Conservation (phyloP, 2,888 invertebrate genomes). For the Nomada ruficornis region DNA sequence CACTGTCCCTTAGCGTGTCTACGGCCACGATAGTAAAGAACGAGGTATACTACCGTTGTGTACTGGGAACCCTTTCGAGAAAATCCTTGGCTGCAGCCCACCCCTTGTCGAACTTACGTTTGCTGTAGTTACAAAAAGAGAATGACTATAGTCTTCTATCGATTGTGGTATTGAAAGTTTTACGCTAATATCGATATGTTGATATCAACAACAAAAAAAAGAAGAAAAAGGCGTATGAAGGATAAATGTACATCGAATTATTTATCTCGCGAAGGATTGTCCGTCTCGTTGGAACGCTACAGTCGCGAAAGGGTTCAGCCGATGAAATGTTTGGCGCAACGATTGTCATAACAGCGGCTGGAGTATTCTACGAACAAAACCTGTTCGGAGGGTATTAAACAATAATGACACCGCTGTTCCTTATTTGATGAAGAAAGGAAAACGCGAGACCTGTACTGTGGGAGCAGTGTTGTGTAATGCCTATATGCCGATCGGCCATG, state of each 20-base stretch:
- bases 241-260: conserved; percentile 25
- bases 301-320: conserved; percentile 26
- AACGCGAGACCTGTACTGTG: conserved; percentile 26
- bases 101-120: neutral
- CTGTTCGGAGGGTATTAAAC: neutral
- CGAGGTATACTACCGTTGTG: neutral
- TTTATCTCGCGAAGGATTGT: conserved; percentile 22
- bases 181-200: conserved; percentile 20
- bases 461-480: conserved; percentile 61
- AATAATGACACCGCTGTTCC: conserved; percentile 24
- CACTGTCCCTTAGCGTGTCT: conserved; percentile 30
- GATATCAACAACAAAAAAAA: neutral
- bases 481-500: conserved; percentile 40
- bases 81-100: neutral
- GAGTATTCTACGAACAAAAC: neutral
- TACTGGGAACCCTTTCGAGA: conserved; percentile 30
- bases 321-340: conserved; percentile 21
- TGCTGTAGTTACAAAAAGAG: neutral
- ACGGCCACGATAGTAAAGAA: conserved; percentile 8
- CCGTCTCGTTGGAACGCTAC: conserved; percentile 13
- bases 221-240: neutral
- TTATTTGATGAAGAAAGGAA: conserved; percentile 29
- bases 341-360: conserved; percentile 1
- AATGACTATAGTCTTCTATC: conserved; percentile 2
- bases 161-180: conserved; percentile 4